These are phyloP conservation scores for Gorilla gorilla DNA, from an alignment of 2,113 vertebrate genomes.

Conservation along the genomic window DNA sequence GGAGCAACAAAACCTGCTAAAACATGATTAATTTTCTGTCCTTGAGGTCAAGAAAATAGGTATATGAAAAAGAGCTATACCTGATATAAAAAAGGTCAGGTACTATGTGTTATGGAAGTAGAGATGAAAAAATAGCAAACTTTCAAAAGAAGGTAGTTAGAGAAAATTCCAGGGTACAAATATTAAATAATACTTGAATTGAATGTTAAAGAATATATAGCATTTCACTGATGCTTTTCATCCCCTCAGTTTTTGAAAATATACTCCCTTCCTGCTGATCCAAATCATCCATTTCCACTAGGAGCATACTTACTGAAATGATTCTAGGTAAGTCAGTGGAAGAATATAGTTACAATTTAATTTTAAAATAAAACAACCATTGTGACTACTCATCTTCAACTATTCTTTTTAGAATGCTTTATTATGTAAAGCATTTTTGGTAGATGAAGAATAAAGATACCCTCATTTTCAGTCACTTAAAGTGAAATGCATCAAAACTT, in stretches of 20 bases:
- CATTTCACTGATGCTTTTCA: not conserved
- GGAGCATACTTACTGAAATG: not conserved
- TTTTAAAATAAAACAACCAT: not conserved
- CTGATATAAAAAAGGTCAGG: not conserved
- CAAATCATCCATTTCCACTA: not conserved
- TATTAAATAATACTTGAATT: not conserved
- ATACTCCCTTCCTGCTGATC: not conserved
- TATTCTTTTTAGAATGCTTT: not conserved
- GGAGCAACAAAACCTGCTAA: not conserved
- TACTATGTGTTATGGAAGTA: not conserved
- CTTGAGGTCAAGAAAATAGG: constrained; percentile 24
- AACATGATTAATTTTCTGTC: constrained; percentile 49
- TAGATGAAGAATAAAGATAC: not conserved
- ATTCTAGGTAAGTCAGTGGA: not conserved
- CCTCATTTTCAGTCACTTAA: not conserved
- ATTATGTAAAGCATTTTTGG: not conserved
- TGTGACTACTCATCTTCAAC: not conserved
- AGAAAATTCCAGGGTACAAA: not conserved
- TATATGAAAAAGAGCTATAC: not conserved
- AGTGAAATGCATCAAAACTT: not conserved
- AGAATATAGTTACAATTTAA: not conserved
- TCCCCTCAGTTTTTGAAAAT: not conserved
- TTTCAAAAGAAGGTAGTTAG: not conserved
- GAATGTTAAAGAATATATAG: not conserved
- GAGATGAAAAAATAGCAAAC: not conserved